Evolutionary conservation across 1,140 invertebrate species (phyloP).

Genomic region (Cotesia typhae): DNA sequence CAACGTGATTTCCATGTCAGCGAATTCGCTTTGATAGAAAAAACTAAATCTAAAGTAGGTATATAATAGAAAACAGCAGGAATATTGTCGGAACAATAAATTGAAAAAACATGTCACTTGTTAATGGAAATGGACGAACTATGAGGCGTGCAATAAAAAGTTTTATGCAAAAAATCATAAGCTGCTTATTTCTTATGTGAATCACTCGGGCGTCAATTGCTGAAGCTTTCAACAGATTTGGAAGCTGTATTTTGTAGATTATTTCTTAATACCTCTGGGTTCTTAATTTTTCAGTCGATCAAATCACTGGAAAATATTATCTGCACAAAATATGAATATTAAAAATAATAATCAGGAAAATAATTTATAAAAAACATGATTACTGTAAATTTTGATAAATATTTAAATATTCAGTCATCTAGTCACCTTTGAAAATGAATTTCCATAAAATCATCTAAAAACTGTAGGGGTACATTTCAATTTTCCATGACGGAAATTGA

Average conservation of each 20-base stretch:
- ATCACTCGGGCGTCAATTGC: background rate
- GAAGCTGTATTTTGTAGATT: background rate
- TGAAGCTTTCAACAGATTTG: constrained; percentile 14
- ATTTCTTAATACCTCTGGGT: background rate
- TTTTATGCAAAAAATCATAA: constrained; percentile 3
- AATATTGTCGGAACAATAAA: background rate
- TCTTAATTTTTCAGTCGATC: too few species aligned
- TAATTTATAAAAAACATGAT: too few species aligned
- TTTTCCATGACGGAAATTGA: too few species aligned
- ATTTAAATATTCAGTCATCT: too few species aligned
- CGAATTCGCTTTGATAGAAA: background rate
- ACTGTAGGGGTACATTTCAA: too few species aligned
- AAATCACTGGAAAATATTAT: background rate
- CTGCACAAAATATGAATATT: background rate
- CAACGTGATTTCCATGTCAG: too few species aligned
- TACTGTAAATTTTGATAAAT: too few species aligned
- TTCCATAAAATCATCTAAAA: too few species aligned
- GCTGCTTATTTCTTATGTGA: constrained; percentile 14
- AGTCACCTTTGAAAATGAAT: too few species aligned
- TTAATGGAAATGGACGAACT: constrained; percentile 6
- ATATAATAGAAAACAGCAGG: background rate
- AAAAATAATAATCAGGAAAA: too few species aligned
- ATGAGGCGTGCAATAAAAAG: background rate
- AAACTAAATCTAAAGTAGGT: background rate
- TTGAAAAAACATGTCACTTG: background rate